Conservation (phyloP, 2,113 vertebrate genomes). For the Orthonyx spaldingii region DNA sequence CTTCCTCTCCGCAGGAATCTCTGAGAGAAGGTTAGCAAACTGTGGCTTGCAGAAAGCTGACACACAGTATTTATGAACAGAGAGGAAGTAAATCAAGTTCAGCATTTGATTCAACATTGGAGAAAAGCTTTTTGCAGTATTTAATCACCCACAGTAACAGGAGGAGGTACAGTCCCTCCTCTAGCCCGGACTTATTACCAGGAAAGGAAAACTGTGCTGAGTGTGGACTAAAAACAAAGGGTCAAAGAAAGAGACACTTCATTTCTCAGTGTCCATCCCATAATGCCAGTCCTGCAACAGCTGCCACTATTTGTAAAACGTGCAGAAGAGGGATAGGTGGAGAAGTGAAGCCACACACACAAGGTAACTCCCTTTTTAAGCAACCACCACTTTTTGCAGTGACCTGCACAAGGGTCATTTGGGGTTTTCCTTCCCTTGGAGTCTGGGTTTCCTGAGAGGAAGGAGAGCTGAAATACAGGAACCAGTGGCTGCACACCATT, state of each 20-base stretch:
- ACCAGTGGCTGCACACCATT: constrained; percentile 11
- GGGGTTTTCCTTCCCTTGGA: constrained; percentile 43
- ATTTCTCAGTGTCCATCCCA: background rate
- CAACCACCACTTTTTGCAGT: constrained; percentile 3
- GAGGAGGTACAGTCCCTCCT: background rate
- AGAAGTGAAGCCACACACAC: background rate
- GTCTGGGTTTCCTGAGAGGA: constrained; percentile 50
- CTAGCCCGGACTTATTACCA: background rate
- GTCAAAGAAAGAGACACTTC: background rate
- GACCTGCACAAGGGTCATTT: background rate
- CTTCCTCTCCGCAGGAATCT: constrained; percentile 29
- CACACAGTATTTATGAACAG: background rate
- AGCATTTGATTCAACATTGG: background rate
- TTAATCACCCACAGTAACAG: background rate
- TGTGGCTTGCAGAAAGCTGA: background rate
- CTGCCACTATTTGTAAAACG: background rate
- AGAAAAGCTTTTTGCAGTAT: background rate
- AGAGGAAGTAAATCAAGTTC: constrained; percentile 20
- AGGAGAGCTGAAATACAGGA: constrained; percentile 53
- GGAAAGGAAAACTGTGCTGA: background rate
- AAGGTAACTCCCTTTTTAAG: background rate
- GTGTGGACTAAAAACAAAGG: background rate
- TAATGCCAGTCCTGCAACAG: background rate
- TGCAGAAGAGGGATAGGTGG: background rate
- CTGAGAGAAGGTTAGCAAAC: background rate